phyloP scores from a whole-genome alignment of 2,888 invertebrate species.

The Lymantria monacha region DNA sequence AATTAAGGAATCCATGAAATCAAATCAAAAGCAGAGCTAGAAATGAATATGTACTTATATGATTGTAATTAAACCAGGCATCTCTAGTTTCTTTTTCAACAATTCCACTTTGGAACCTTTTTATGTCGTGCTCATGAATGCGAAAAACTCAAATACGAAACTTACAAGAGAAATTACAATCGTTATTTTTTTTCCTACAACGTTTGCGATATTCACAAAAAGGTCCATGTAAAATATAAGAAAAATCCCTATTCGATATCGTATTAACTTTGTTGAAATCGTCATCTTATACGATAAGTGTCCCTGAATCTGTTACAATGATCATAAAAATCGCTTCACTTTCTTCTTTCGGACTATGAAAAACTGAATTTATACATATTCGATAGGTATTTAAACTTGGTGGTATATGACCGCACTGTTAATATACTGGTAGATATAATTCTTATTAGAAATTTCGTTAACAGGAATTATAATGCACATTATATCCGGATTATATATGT shows the following conservation, averaged over 20 bases:
- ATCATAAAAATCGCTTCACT: slow-evolving; percentile 5
- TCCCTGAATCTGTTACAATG: slow-evolving; percentile 5
- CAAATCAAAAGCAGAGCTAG: too few species aligned
- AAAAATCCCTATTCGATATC: slow-evolving; percentile 6
- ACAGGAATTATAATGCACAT: neutral
- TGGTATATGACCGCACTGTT: too few species aligned
- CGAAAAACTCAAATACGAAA: slow-evolving; percentile 14
- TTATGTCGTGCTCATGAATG: slow-evolving; percentile 11
- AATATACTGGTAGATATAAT: neutral
- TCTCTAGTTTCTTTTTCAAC: neutral
- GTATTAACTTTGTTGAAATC: slow-evolving; percentile 8
- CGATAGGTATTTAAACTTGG: neutral
- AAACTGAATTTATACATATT: neutral
- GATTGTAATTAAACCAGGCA: neutral
- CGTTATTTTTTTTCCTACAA: slow-evolving; percentile 18
- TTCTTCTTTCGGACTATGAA: neutral
- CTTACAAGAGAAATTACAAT: slow-evolving; percentile 14
- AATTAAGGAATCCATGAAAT: too few species aligned
- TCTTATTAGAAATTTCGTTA: neutral
- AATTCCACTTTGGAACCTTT: slow-evolving; percentile 6
- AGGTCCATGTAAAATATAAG: slow-evolving; percentile 10
- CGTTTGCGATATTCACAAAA: slow-evolving; percentile 10
- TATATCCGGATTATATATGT: neutral
- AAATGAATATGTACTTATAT: too few species aligned
- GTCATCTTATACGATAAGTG: slow-evolving; percentile 8